These are phyloP conservation scores for Calidris pygmaea DNA, from an alignment of 2,113 vertebrate species.

Conservation along the genomic window DNA sequence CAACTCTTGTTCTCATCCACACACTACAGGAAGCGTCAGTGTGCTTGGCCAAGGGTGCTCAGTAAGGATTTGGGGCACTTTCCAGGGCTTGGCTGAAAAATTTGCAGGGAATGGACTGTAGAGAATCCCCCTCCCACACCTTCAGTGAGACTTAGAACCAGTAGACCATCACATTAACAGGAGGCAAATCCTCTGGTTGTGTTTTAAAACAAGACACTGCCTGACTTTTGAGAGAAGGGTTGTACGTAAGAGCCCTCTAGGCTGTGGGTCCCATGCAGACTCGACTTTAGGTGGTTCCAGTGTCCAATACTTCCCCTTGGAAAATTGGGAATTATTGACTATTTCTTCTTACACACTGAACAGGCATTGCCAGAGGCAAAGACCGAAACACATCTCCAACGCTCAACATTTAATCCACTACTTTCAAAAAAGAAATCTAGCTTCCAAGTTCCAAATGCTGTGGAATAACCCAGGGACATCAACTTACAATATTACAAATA, in stretches of 20 bases:
- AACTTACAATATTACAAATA: background rate
- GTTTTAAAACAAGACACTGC: background rate
- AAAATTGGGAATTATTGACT: background rate
- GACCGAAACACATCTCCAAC: background rate
- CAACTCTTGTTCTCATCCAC: background rate
- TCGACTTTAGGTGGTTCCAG: accelerated
- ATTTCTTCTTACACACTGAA: background rate
- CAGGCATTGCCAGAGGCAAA: background rate
- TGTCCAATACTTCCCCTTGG: background rate
- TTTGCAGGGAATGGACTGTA: background rate
- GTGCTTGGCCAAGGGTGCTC: background rate
- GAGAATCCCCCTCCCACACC: background rate
- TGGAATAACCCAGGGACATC: background rate
- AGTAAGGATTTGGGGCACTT: background rate
- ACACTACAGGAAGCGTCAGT: background rate
- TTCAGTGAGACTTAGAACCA: background rate
- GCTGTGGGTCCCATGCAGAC: background rate
- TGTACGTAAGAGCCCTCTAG: background rate
- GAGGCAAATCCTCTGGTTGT: background rate
- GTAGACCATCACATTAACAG: background rate
- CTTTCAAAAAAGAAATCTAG: background rate
- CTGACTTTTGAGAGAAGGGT: background rate
- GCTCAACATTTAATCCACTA: background rate
- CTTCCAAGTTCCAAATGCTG: background rate
- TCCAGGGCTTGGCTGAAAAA: background rate